Evolutionary conservation across 2,113 vertebrate species (phyloP), one percentile per base, ranked within the genome.

Genomic region (Neotoma lepida): DNA sequence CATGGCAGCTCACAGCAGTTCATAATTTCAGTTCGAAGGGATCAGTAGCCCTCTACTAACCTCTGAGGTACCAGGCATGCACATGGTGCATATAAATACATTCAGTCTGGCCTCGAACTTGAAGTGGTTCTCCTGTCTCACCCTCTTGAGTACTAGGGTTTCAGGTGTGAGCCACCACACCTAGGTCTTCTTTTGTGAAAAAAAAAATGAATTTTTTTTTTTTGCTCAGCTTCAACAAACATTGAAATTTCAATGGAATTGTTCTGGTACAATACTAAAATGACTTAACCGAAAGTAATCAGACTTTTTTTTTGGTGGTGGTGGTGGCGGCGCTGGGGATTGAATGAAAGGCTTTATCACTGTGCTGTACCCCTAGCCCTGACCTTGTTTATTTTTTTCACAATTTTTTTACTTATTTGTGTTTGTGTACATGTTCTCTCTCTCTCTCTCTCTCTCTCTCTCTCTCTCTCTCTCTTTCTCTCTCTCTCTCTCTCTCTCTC

Each of bases 181-280:
- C 35, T 80, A 49, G 33, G 22, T 56, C 77, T 80, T 56, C 77
- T 80, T 80, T 56, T 80, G 77, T 54, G 10, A 8, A n/a, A 80
- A 77, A 80, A n/a, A 80, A n/a, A n/a, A 26, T 80, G 49, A 22
- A 81, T 81, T 81, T 24, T 13, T 12, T 4, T 41, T 95, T 88
- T 89, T 92, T 35, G 61, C 61, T 63, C 66, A 44, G 8, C 18
- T 80, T 96, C 81, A 80, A n/a, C 49, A 74, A 58, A 94, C n/a
- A 41, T 90, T 86, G 84, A 93, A 85, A 82, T 84, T 86, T 90
- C 70, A 88, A 3, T 49, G 5, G 9, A 91, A 85, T 88, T 88
- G 2, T 76, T 95, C 39, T 89, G n/a, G 44, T 87, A 89, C 81
- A 87, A 88, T 41, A 80, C 49, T 95, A 88, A 93, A 89, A 87